These are phyloP conservation scores for Steinernema scapterisci DNA, from an alignment of 2,888 invertebrate genomes.

Conservation along the genomic window DNA sequence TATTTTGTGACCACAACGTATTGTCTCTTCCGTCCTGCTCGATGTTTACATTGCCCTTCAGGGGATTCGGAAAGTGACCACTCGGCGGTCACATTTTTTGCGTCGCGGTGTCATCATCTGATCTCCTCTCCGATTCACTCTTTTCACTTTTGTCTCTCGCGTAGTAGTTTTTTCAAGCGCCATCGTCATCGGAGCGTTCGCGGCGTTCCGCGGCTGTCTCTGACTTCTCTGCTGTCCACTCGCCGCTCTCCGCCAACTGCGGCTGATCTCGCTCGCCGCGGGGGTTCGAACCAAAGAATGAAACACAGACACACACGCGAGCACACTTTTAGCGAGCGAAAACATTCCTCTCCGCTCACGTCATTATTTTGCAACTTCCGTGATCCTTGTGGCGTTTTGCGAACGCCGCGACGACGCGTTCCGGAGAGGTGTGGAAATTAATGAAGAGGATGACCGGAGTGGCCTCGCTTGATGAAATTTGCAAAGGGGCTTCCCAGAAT, in stretches of 20 bases:
- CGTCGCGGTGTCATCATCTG: constrained; percentile 8
- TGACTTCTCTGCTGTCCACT: constrained; percentile 25
- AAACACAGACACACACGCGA: constrained; percentile 29
- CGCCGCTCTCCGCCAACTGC: constrained; percentile 4
- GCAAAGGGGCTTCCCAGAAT: no score
- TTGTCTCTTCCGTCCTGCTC: no score
- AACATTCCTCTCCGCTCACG: constrained; percentile 25
- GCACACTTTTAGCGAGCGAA: constrained; percentile 22
- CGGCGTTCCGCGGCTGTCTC: constrained; percentile 8
- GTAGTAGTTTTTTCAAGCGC: constrained; percentile 25
- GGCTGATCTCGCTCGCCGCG: constrained; percentile 1
- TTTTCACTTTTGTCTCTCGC: constrained; percentile 22
- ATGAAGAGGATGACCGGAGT: no score
- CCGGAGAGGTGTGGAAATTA: no score
- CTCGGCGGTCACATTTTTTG: not conserved
- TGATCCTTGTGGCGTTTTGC: not conserved
- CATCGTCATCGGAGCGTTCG: not conserved
- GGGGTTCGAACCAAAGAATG: constrained; percentile 30
- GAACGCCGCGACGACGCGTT: not conserved
- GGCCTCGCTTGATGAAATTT: no score
- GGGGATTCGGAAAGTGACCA: constrained; percentile 29
- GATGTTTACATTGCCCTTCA: not conserved
- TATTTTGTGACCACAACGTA: no score
- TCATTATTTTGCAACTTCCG: constrained; percentile 29
- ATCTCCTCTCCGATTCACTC: not conserved